Conservation (phyloP, 2,113 vertebrate genomes). For the Tupaia tana region DNA sequence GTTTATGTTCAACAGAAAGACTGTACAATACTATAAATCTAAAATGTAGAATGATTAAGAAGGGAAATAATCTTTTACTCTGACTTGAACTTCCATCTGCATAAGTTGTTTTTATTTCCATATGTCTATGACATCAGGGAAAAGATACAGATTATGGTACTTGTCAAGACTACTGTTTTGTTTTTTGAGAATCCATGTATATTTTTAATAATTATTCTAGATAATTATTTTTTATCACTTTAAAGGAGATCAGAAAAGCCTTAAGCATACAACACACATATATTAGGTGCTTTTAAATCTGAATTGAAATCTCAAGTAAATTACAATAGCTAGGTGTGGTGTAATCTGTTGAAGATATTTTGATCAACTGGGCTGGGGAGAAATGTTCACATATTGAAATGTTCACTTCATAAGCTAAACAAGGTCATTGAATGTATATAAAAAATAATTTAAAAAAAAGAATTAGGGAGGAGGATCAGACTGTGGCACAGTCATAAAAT, state of each 20-base stretch:
- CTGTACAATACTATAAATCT: neutral
- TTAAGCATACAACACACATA: neutral
- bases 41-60: neutral
- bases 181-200: neutral
- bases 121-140: neutral
- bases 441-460: too few relatives aligned
- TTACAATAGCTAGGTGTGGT: neutral
- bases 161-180: neutral
- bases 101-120: constrained; percentile 6
- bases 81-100: neutral
- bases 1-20: neutral
- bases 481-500: too few relatives aligned
- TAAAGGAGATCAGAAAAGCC: neutral
- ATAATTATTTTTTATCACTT: neutral
- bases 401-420: too few relatives aligned
- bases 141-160: neutral
- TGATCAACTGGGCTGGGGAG: too few relatives aligned
- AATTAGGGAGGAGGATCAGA: too few relatives aligned
- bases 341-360: too few relatives aligned
- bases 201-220: constrained; percentile 2
- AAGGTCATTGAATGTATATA: too few relatives aligned
- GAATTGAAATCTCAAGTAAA: neutral
- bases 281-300: neutral
- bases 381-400: too few relatives aligned
- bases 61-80: neutral